Evolutionary conservation across 2,888 invertebrate species (phyloP).

Genomic region (Bimastos eiseni): DNA sequence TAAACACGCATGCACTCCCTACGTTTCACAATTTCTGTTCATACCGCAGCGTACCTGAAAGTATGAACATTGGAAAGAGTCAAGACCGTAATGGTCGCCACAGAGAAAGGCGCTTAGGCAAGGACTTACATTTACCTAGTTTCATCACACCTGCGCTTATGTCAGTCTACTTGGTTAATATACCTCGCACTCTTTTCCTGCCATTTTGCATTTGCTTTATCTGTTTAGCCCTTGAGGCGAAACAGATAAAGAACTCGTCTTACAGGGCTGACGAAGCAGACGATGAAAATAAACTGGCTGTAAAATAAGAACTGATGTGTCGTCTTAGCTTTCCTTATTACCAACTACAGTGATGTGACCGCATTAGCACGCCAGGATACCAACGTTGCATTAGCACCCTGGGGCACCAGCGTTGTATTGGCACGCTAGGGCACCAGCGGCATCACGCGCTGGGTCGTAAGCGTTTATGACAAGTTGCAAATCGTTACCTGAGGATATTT

Average conservation of each 20-base stretch:
- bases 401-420: no score
- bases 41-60: no score
- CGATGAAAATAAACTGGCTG: neutral
- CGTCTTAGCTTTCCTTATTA: neutral
- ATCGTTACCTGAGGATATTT: neutral
- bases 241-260: neutral
- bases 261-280: neutral
- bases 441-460: neutral
- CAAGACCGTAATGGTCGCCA: no score
- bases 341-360: neutral
- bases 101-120: no score
- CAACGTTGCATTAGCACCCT: no score
- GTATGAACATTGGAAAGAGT: no score
- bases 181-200: neutral
- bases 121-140: no score
- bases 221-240: no score
- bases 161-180: neutral
- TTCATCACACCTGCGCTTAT: neutral
- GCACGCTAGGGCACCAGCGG: neutral
- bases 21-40: no score
- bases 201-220: no score
- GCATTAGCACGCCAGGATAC: no score
- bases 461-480: neutral
- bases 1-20: no score
- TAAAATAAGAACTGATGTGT: conserved; percentile 2